Base-by-base conservation (phyloP, 1,140 invertebrate genomes). In the Calliphora vicina region DNA sequence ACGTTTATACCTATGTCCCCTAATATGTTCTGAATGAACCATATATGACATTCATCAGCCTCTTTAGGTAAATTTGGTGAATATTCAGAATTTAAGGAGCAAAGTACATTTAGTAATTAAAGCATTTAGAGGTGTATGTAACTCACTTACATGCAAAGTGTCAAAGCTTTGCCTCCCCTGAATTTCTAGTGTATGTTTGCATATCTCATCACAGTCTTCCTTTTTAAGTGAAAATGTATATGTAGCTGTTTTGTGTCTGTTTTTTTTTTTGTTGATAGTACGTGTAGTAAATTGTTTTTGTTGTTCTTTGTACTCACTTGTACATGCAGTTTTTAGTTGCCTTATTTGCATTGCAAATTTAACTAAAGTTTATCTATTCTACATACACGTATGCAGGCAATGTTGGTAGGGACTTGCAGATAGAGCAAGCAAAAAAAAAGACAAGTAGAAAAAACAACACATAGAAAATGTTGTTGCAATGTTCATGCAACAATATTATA, bases 321-420 rank as follows among this genome's bases (percentile, higher is more conserved):
- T 35, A 35, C 35, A 35, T 35, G 35, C 5, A 67, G 17, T 50
- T 50, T 23, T 23, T 67, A 67, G n/a, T 67, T 67, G 61, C n/a
- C 61, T 25, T 20, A 67, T 67, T 67, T 67, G 61, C 61, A 67
- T 10, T 67, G 61, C 61, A 67, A 67, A 67, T 67, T 67, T 67
- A 67, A 67, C 61, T 67, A 67, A 67, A 67, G 61, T 67, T 67
- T 67, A 67, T 67, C 61, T 67, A 67, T 67, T 5, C 61, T 67
- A 67, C n/a, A 67, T 67, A 23, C 61, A 67, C n/a, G 61, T 67
- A 67, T 25, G 20, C 61, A 67, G n/a, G 20, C 61, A 67, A 67
- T 67, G 61, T 20, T 67, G 61, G 61, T 67, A 57, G 50, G 35
- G 6, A 67, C 20, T 67, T 50, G 13, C 9, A 57, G n/a, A 57